phyloP scores from a whole-genome alignment of 2,888 invertebrate species.

The Scotopteryx bipunctaria region DNA sequence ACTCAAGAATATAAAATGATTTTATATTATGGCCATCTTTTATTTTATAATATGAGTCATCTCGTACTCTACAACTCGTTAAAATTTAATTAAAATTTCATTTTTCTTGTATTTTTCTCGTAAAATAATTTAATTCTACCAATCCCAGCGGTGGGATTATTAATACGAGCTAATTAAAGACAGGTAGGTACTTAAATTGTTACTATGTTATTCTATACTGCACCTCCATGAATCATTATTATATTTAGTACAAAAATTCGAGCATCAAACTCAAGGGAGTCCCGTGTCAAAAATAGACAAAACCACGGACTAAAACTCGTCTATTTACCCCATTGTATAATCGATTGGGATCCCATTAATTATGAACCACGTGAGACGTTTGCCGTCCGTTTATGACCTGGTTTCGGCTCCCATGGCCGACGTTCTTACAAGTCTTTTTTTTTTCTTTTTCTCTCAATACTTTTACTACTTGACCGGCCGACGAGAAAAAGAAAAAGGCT shows the following conservation, averaged over 20 bases:
- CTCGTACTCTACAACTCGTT: neutral
- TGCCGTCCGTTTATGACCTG: conserved; percentile 67
- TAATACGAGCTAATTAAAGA: neutral
- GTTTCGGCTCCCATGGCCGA: conserved; percentile 63
- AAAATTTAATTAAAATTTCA: neutral
- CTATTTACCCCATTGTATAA: conserved; percentile 18
- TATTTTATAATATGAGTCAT: neutral
- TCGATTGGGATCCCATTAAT: conserved; percentile 35
- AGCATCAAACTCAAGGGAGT: too few species aligned
- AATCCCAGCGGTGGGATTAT: neutral
- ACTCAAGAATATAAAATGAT: neutral
- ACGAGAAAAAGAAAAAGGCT: conserved; percentile 50
- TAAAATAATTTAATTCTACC: neutral
- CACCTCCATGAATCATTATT: too few species aligned
- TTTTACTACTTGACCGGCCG: conserved; percentile 72
- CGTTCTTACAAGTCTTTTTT: conserved; percentile 44
- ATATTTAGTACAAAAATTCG: too few species aligned
- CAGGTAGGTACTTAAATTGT: too few species aligned
- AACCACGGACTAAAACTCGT: conserved; percentile 4
- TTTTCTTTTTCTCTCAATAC: conserved; percentile 61
- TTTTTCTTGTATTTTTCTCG: neutral
- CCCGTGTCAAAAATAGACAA: neutral
- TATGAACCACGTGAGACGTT: conserved; percentile 30
- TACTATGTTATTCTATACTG: too few species aligned
- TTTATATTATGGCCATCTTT: neutral